Evolutionary conservation across 1,140 invertebrate species (phyloP), one percentile per base, ranked within the genome.

Genomic region (Charaxes varanes): DNA sequence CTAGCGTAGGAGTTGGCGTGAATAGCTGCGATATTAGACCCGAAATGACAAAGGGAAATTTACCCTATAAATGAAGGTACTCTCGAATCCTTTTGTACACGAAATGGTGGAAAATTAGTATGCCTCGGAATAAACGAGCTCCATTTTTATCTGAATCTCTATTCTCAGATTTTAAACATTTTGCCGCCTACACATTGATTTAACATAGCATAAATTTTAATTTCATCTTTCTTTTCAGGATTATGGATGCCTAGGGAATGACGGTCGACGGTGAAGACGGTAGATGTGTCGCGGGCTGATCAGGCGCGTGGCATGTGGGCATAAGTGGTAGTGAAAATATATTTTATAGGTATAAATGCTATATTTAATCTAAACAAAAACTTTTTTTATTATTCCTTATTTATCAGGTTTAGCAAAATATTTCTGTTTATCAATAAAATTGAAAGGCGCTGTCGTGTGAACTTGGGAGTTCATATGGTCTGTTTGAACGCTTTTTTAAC

Each of bases 221-320:
- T 15, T 3, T 31, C 11, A 14, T 33, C 13, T 12, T 54, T 60
- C 18, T 61, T 56, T 27, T 13, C 62, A 81, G 77, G 66, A 38
- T 37, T 35, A 45, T 50, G 38, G 52, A 46, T 17, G 23, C 45
- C 24, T 52, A 61, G 67, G 73, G 71, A 54, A 81, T 81, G 76
- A 65, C 66, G 71, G 40, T 62, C 41, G 53, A 51, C 46, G 64
- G 55, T 53, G 62, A 71, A 62, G 68, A 67, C 53, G 64, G 69
- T 53, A 62, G 67, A 57, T 56, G 69, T 49, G 72, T 70, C 54
- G 70, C 69, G 45, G 70, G 78, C 53, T 77, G 69, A 72, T 44
- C 54, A 53, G 60, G 57, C 56, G 58, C 62, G 57, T n/a, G n/a
- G n/a, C n/a, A n/a, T n/a, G n/a, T n/a, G n/a, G n/a, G n/a, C n/a